Evolutionary conservation across 1,140 invertebrate species (phyloP), one percentile per base, ranked within the genome.

Genomic region (Brachionus sp.): DNA sequence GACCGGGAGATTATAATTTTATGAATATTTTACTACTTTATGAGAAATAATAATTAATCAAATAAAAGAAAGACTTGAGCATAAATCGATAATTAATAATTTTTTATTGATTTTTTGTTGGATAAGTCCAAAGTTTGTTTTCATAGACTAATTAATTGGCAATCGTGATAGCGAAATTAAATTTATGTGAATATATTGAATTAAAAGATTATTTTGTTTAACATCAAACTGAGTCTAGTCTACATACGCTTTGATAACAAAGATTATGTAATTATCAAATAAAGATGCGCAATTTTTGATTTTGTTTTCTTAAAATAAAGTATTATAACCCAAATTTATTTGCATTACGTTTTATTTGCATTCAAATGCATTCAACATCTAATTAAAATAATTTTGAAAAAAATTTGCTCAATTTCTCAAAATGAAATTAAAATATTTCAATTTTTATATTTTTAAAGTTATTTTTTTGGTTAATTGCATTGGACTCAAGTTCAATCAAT

Each of bases 361-460:
- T 33, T 64, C 44, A 35, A 68, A 68, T 29, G n/a, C n/a, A 68
- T 33, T 70, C 19, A 19, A 66, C 25, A 37, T 66, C 66, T 70
- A 39, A 39, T 70, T 70, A 19, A 70, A 37, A 37, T 37, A 39
- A 70, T 19, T 39, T 57, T 19, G 37, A 70, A 70, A 37, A 70
- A 70, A 70, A 70, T 39, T 33, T n/a, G 3, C 29, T 66, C 10
- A 33, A 29, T 66, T 33, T 66, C 12, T 13, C 12, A 70, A 37
- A 70, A 70, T 70, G 66, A 70, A 39, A 70, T 39, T 39, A 19
- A 39, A 19, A 70, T 39, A 42, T 70, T 70, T 70, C 12, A 70
- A 70, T 39, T 70, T 70, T 35, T 39, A 16, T 37, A 19, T 37
- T 57, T 57, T 57, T 3, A 57, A 16, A 57, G n/a, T 19, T 57